Evolutionary conservation across 2,797 vertebrate genomes (phyloP).

Genomic region (Falco cherrug): DNA sequence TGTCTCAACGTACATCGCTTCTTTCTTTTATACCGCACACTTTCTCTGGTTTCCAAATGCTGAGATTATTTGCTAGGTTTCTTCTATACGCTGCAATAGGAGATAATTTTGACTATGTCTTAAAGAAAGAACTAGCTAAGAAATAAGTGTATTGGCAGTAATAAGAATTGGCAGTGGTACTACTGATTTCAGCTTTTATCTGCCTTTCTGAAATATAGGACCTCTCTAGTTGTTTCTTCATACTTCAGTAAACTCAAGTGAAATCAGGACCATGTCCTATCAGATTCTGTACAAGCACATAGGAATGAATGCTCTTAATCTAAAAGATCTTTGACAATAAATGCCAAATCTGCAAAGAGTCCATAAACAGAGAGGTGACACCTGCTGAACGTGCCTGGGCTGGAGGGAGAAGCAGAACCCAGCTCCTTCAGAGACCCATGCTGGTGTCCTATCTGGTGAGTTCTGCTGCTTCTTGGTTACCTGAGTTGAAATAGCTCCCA

Average conservation of each 20-base stretch:
- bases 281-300: not conserved
- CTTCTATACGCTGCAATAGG: not conserved
- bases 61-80: not conserved
- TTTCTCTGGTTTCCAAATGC: not conserved
- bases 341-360: not conserved
- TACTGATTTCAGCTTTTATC: not conserved
- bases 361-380: not conserved
- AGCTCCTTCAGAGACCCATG: not conserved
- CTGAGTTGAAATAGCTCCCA: not conserved
- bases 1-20: not conserved
- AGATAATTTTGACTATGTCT: not conserved
- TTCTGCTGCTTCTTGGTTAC: not conserved
- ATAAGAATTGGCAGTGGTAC: not conserved
- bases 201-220: not conserved
- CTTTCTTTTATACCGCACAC: not conserved
- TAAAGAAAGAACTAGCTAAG: slow-evolving; percentile 8
- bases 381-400: not conserved
- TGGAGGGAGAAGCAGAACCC: not conserved
- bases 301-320: not conserved
- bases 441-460: too few relatives aligned
- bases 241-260: not conserved
- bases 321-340: not conserved
- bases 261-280: not conserved
- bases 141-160: not conserved
- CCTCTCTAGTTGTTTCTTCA: not conserved